phyloP scores from a whole-genome alignment of 2,797 vertebrate species.

The Chrysocyon brachyurus region DNA sequence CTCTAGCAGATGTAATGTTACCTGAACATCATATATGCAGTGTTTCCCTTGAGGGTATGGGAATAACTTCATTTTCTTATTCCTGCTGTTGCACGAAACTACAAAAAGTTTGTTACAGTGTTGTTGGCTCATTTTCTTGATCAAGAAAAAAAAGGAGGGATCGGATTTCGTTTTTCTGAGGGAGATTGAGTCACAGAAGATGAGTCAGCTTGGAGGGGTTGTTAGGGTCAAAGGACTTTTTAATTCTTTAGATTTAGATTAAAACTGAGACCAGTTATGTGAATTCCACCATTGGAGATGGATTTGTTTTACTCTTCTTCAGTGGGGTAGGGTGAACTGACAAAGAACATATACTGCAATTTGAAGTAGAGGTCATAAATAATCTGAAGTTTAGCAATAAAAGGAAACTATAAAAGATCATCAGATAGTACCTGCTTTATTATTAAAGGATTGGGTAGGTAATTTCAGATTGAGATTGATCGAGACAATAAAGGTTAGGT shows the following conservation, averaged over 20 bases:
- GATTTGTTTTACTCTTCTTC: not conserved
- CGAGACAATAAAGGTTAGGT: not conserved
- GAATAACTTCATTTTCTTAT: slow-evolving; percentile 49
- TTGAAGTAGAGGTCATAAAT: not conserved
- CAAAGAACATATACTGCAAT: not conserved
- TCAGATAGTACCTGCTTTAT: not conserved
- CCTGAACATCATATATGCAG: not conserved
- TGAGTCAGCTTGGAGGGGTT: not conserved
- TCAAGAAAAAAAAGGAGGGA: not conserved
- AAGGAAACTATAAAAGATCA: not conserved
- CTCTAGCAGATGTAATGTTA: slow-evolving; percentile 18
- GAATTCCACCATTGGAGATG: not conserved
- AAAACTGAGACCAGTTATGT: not conserved
- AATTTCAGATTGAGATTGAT: not conserved
- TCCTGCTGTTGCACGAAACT: slow-evolving; percentile 51
- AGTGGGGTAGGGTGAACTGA: not conserved
- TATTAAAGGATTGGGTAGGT: not conserved
- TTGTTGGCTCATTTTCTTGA: not conserved
- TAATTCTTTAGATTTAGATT: slow-evolving; percentile 38
- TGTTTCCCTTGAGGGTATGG: not conserved
- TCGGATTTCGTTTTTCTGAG: not conserved
- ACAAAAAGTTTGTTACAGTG: not conserved
- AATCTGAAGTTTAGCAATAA: not conserved
- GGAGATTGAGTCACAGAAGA: not conserved
- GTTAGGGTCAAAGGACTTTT: not conserved